Evolutionary conservation across 92 coral and sea anemone genomes (phyloP), one percentile per base, ranked within the genome.

Genomic region (Heteractis magnifica): DNA sequence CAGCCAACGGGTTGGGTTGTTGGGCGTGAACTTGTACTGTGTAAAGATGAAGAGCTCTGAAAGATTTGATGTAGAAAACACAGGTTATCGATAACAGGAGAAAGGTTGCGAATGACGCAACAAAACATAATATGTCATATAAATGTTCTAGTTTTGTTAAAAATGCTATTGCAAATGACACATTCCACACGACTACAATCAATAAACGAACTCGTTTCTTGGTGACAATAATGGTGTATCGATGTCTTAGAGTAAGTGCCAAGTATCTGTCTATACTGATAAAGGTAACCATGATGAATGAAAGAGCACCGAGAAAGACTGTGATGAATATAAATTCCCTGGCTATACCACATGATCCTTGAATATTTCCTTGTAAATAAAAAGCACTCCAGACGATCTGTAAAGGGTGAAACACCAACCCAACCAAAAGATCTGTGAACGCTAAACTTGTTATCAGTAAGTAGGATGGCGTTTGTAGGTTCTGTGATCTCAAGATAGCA

Each of bases 251-350:
- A 72, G 76, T 77, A 56, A 87, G 81, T 51, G 90, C 87, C 9
- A 87, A 78, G 34, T 71, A 81, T 55, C 90, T 84, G 71, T 87
- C 90, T 23, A 87, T 82, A 76, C 90, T 87, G 59, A 87, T 82
- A 19, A 34, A 71, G 1, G 82, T 56, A 11, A 76, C 71, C 81
- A 85, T 82, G 65, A 75, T 23, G 50, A 75, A 12, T 8, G 89
- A 81, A 4, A 76, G 59, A 56, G 52, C 52, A 12, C 72, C 78
- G 51, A 76, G 71, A 62, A 51, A 81, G 58, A 79, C 23, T 49
- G 79, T 72, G 50, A 83, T 51, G 49, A 68, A 78, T 18, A 78
- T 49, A 73, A 85, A 72, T 18, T 64, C 51, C 21, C 71, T 56
- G 58, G 74, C 71, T 1, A 78, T 86, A 60, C 10, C 49, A 48